A percentile compares a stretch with the other conserved stretches of the same genome.
These are phyloP conservation scores for Drosophila demipolita DNA, from an alignment of 2,888 invertebrate species.

Conservation along the genomic window DNA sequence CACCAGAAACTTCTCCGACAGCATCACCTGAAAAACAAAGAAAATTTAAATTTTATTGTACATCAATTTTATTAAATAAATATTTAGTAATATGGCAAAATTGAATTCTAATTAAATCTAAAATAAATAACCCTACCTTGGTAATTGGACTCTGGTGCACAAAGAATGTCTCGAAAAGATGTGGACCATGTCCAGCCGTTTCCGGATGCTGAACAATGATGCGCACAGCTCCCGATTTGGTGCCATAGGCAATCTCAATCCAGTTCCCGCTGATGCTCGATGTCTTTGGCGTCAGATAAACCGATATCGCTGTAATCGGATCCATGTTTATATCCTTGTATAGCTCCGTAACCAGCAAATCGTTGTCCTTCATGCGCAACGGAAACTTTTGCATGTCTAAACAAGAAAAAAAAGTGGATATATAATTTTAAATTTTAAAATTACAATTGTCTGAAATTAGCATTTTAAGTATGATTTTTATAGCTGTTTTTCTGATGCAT, in stretches of 20 bases:
- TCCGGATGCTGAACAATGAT: slow-evolving; percentile 99
- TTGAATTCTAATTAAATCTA: no score
- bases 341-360: slow-evolving; percentile 97
- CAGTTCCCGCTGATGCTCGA: slow-evolving; percentile 99
- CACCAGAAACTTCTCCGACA: slow-evolving; percentile 97
- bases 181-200: slow-evolving; percentile 99
- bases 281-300: slow-evolving; percentile 99
- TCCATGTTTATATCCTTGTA: slow-evolving; percentile 97
- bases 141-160: slow-evolving; percentile 98
- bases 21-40: slow-evolving; percentile 89
- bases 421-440: neutral
- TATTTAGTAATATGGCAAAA: neutral
- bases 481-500: neutral
- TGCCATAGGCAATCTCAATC: slow-evolving; percentile 99
- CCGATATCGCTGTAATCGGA: slow-evolving; percentile 98
- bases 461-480: neutral
- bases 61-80: neutral
- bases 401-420: neutral
- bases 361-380: slow-evolving; percentile 99
- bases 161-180: slow-evolving; percentile 98
- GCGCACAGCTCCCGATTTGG: slow-evolving; percentile 96
- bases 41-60: neutral
- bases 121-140: slow-evolving; percentile 87
- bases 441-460: neutral
- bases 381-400: slow-evolving; percentile 99